Conservation (phyloP, 1,140 invertebrate species). For the Atopsyche davidsoni region DNA sequence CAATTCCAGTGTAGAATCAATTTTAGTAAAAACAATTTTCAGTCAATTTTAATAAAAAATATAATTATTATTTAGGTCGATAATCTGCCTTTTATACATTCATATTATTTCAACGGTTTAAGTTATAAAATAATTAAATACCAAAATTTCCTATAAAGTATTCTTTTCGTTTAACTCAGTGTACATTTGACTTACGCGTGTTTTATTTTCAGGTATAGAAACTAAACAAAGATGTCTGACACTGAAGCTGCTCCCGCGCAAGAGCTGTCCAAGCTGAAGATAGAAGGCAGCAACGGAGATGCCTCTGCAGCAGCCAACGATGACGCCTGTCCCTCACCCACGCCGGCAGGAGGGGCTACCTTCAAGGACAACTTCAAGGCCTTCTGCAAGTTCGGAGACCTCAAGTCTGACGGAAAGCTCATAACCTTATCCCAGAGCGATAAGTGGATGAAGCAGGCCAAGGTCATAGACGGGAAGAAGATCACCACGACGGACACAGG, state of each 20-base stretch:
- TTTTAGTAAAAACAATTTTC: too few relatives aligned
- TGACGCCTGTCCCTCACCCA: conserved; percentile 22
- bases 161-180: too few relatives aligned
- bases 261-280: conserved; percentile 22
- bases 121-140: too few relatives aligned
- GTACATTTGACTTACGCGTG: too few relatives aligned
- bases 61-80: too few relatives aligned
- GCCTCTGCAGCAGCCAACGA: conserved; percentile 8
- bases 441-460: conserved; percentile 75
- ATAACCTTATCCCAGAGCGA: conserved; percentile 65
- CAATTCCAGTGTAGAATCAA: too few relatives aligned
- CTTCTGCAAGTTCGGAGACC: conserved; percentile 66
- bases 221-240: too few relatives aligned
- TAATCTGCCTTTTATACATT: too few relatives aligned
- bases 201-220: too few relatives aligned
- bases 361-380: conserved; percentile 38
- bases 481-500: conserved; percentile 65
- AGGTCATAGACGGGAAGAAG: conserved; percentile 63
- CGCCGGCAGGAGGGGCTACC: conserved; percentile 12
- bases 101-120: too few relatives aligned
- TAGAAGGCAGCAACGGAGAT: conserved; percentile 25
- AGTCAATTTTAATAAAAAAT: too few relatives aligned
- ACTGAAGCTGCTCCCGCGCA: conserved; percentile 21
- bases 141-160: too few relatives aligned
- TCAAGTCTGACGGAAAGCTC: conserved; percentile 58